Percentiles rank a stretch among this genome's conserved stretches.
These are phyloP conservation scores for Siniperca scherzeri DNA, from an alignment of 2,797 vertebrate species.

Conservation along the genomic window DNA sequence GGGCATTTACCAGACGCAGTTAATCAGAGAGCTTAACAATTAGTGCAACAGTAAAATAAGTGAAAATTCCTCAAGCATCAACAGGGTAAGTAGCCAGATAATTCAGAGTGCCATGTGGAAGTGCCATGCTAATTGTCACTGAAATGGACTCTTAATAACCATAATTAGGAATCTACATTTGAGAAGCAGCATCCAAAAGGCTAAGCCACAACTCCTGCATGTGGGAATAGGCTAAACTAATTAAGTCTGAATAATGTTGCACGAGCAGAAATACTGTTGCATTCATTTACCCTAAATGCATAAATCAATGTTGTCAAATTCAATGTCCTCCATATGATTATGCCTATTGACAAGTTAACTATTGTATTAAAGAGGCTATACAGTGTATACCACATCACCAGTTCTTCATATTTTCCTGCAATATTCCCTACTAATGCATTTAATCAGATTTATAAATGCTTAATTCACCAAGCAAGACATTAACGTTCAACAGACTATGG, in stretches of 20 bases:
- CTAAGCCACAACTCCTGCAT: slow-evolving; percentile 37
- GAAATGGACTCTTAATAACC: slow-evolving; percentile 63
- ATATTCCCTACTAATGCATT: neutral
- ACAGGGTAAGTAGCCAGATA: slow-evolving; percentile 57
- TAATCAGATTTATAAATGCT: slow-evolving; percentile 11
- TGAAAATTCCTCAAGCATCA: slow-evolving; percentile 59
- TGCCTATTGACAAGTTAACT: slow-evolving; percentile 4
- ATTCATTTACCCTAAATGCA: slow-evolving; percentile 54
- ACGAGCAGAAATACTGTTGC: slow-evolving; percentile 43
- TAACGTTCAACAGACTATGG: neutral
- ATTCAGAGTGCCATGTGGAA: slow-evolving; percentile 52
- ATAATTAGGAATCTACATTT: slow-evolving; percentile 64
- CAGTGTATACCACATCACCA: neutral
- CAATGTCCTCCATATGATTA: neutral
- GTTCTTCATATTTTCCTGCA: neutral
- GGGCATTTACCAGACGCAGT: slow-evolving; percentile 50
- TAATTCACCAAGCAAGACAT: slow-evolving; percentile 13
- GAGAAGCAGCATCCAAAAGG: slow-evolving; percentile 45
- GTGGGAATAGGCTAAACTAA: slow-evolving; percentile 61
- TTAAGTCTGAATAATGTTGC: slow-evolving; percentile 48
- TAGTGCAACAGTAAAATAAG: slow-evolving; percentile 59
- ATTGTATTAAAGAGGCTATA: slow-evolving; percentile 16
- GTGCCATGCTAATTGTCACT: slow-evolving; percentile 56
- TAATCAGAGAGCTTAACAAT: slow-evolving; percentile 66
- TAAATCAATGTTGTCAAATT: slow-evolving; percentile 38